phyloP scores from a whole-genome alignment of 2,797 vertebrate species.

The Pyrocephalus nanus region DNA sequence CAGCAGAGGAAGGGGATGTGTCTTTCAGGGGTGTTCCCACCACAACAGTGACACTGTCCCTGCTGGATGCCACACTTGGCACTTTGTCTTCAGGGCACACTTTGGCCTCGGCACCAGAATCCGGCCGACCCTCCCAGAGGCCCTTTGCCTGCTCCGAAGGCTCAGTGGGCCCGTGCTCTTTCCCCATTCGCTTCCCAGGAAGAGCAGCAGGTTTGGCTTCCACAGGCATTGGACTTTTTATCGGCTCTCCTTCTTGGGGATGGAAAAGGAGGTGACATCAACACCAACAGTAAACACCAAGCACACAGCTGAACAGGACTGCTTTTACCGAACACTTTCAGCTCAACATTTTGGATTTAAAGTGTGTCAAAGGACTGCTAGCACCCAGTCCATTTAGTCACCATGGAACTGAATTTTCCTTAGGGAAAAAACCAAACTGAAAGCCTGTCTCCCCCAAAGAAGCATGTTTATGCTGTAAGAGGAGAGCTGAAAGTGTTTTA shows the following conservation, averaged over 20 bases:
- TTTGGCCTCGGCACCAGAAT: conserved; percentile 76
- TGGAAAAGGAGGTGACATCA: conserved; percentile 90
- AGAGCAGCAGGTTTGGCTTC: conserved; percentile 86
- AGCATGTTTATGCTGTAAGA: not conserved
- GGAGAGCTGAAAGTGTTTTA: conserved; percentile 84
- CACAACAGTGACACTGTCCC: conserved; percentile 79
- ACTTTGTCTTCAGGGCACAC: conserved; percentile 77
- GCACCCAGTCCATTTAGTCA: not conserved
- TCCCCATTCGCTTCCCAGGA: conserved; percentile 85
- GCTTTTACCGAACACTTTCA: conserved; percentile 75
- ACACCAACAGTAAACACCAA: conserved; percentile 84
- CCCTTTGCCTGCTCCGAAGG: conserved; percentile 80
- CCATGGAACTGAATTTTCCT: not conserved
- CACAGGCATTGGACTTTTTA: conserved; percentile 86
- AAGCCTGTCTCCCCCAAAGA: not conserved
- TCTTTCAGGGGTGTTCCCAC: conserved; percentile 74
- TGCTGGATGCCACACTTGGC: conserved; percentile 79
- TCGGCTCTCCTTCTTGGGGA: conserved; percentile 89
- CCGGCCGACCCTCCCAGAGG: conserved; percentile 79
- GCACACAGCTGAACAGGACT: conserved; percentile 64
- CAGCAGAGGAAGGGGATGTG: conserved; percentile 72
- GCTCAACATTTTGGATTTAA: conserved; percentile 42
- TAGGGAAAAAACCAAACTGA: not conserved
- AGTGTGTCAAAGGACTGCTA: not conserved
- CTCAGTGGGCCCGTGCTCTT: conserved; percentile 82